Percentiles rank a stretch among this genome's conserved stretches.
Conservation (phyloP, 2,113 vertebrate genomes). For the Gambusia holbrooki region DNA sequence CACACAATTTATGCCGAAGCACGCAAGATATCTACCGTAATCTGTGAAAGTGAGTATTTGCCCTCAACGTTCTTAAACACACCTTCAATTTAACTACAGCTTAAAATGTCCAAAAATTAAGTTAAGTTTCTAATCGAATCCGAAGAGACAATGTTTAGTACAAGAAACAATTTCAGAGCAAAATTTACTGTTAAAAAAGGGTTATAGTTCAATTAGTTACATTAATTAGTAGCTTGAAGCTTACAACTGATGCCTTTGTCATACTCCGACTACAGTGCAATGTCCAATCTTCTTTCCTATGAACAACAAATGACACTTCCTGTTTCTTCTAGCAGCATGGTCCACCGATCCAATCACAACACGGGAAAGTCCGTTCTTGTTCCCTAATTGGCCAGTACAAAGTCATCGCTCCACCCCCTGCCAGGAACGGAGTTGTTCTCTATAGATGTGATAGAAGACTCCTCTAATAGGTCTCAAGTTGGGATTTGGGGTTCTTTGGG, state of each 20-base stretch:
- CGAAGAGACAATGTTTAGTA: neutral
- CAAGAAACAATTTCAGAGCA: neutral
- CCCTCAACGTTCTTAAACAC: too few relatives aligned
- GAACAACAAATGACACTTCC: constrained; percentile 55
- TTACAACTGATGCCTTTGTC: constrained; percentile 24
- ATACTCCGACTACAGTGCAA: neutral
- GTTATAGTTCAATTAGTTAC: neutral
- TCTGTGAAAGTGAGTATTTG: neutral
- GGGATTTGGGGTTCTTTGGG: constrained; percentile 65
- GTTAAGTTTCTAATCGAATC: neutral
- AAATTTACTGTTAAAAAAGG: neutral
- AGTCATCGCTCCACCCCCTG: constrained; percentile 46
- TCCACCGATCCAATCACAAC: constrained; percentile 55
- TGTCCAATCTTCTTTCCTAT: neutral
- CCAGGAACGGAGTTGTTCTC: constrained; percentile 36
- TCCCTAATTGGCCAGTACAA: constrained; percentile 53
- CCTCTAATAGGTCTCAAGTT: constrained; percentile 59
- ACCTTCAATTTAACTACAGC: neutral
- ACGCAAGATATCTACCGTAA: neutral
- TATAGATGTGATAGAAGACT: constrained; percentile 23
- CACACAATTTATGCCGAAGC: neutral
- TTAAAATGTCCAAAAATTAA: neutral
- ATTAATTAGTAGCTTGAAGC: neutral
- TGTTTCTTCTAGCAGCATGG: constrained; percentile 52
- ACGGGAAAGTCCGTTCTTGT: constrained; percentile 28